Evolutionary conservation across 1,140 invertebrate genomes (phyloP).

Genomic region (Cotesia glomerata): DNA sequence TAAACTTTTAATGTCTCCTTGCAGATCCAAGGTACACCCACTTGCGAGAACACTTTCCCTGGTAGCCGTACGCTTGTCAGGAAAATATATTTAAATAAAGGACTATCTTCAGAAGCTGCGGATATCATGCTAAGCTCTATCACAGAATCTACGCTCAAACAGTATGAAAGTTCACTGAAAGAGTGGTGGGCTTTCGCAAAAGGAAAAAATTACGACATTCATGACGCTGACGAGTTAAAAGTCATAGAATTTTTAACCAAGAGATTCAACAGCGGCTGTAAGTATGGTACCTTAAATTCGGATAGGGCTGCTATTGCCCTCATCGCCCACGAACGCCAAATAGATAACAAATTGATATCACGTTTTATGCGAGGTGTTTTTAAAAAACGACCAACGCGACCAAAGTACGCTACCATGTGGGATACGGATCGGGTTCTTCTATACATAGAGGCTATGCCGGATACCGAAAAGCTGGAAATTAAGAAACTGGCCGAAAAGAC

Average conservation of each 20-base stretch:
- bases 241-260: conserved; percentile 17
- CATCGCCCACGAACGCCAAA: not conserved
- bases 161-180: not conserved
- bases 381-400: too few relatives aligned
- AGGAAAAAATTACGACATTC: conserved; percentile 1
- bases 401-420: conserved; percentile 24
- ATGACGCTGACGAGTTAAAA: not conserved
- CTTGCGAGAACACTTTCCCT: not conserved
- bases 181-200: conserved; percentile 18
- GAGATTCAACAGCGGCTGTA: conserved; percentile 12
- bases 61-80: conserved; percentile 9
- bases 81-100: not conserved
- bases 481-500: not conserved
- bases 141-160: too few relatives aligned
- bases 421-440: conserved; percentile 8
- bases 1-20: conserved; percentile 11
- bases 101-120: too few relatives aligned
- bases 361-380: too few relatives aligned
- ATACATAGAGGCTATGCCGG: conserved; percentile 17
- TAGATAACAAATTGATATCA: too few relatives aligned
- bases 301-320: conserved; percentile 16
- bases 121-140: too few relatives aligned
- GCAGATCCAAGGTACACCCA: not conserved
- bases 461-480: not conserved
- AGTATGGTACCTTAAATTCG: conserved; percentile 23